A percentile compares a stretch with the other conserved stretches of the same genome.
phyloP scores from a whole-genome alignment of 2,888 invertebrate genomes.

The Trissoscelio sp. region DNA sequence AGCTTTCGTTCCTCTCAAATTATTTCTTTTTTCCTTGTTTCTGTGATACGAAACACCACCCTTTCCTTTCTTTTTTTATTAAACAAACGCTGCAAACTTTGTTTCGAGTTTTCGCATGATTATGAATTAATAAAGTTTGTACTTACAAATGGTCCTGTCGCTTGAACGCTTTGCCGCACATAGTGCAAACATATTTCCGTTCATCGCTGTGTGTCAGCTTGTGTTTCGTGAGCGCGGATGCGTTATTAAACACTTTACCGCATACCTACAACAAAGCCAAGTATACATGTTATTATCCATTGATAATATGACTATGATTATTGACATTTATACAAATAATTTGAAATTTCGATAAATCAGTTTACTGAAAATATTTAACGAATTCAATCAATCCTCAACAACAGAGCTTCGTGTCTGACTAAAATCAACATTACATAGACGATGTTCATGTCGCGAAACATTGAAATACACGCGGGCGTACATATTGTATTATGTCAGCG shows the following conservation, averaged over 20 bases:
- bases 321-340: slow-evolving; percentile 47
- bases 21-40: background rate
- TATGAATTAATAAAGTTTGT: slow-evolving; percentile 70
- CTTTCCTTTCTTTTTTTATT: background rate
- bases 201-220: slow-evolving; percentile 99
- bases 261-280: slow-evolving; percentile 88
- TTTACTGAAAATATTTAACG: slow-evolving; percentile 47
- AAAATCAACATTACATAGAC: slow-evolving; percentile 55
- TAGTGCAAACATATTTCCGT: slow-evolving; percentile 96
- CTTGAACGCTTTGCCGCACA: slow-evolving; percentile 99
- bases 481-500: slow-evolving; percentile 35
- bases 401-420: slow-evolving; percentile 17
- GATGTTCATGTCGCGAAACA: slow-evolving; percentile 37
- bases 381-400: slow-evolving; percentile 44
- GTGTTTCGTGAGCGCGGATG: slow-evolving; percentile 97
- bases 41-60: background rate
- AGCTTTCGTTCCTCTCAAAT: background rate
- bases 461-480: slow-evolving; percentile 14
- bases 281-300: slow-evolving; percentile 55
- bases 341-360: slow-evolving; percentile 47
- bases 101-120: slow-evolving; percentile 26
- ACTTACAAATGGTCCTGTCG: slow-evolving; percentile 99
- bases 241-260: slow-evolving; percentile 98
- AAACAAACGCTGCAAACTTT: background rate
- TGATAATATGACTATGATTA: slow-evolving; percentile 51